Evolutionary conservation across 2,888 invertebrate species (phyloP).

Genomic region (Darwinula stevensoni): DNA sequence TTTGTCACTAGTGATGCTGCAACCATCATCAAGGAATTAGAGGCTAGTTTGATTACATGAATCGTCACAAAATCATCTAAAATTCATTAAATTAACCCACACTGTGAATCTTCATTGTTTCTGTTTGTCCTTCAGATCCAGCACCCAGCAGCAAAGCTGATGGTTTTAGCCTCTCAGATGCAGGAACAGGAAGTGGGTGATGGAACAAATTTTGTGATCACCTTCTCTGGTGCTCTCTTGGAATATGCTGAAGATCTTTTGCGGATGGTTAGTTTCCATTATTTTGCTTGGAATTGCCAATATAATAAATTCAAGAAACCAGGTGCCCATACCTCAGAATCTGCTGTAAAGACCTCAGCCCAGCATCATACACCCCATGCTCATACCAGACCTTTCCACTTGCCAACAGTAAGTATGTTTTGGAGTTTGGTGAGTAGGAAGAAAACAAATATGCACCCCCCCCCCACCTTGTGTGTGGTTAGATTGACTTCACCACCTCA

Average conservation of each 20-base stretch:
- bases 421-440: no score
- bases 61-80: no score
- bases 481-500: no score
- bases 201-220: conserved; percentile 92
- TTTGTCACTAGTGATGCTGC: conserved; percentile 98
- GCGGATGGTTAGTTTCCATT: conserved; percentile 28
- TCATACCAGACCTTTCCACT: no score
- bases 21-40: conserved; percentile 78
- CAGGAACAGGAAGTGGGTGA: conserved; percentile 96
- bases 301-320: not conserved
- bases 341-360: no score
- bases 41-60: conserved; percentile 20
- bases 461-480: no score
- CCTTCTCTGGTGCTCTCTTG: conserved; percentile 68
- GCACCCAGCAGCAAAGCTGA: conserved; percentile 89
- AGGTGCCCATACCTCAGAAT: no score
- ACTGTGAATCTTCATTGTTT: no score
- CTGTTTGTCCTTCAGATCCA: conserved; percentile 33
- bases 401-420: no score
- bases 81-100: not conserved
- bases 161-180: conserved; percentile 89
- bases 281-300: no score
- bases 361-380: no score
- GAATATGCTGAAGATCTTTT: conserved; percentile 75
- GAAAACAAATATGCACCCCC: no score